phyloP scores from a whole-genome alignment of 2,888 invertebrate genomes.

The Embidobia sp. region DNA sequence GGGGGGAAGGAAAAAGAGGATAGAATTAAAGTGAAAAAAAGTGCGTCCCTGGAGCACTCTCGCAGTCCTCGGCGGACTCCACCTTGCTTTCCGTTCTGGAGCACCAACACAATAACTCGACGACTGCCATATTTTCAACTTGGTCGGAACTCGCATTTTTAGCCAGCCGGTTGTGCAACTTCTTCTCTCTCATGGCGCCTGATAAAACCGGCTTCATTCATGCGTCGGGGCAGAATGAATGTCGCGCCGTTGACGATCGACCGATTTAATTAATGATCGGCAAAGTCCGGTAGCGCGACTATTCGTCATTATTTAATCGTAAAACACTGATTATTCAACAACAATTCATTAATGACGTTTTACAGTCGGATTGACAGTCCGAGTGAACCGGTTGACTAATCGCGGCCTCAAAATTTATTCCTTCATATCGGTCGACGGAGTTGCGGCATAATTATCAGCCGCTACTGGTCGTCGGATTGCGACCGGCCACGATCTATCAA shows the following conservation, averaged over 20 bases:
- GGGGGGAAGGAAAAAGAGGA: conserved; percentile 5
- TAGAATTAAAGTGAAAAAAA: conserved; percentile 34
- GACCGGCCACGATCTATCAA: conserved; percentile 13
- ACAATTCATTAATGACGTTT: conserved; percentile 56
- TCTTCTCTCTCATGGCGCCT: conserved; percentile 65
- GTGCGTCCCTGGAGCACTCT: conserved; percentile 63
- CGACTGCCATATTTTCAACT: conserved; percentile 59
- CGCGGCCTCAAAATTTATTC: conserved; percentile 18
- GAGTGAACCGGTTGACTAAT: conserved; percentile 36
- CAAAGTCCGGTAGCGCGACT: conserved; percentile 63
- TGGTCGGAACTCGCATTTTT: conserved; percentile 61
- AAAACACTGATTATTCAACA: conserved; percentile 61
- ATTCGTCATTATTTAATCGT: conserved; percentile 62
- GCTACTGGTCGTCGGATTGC: conserved; percentile 14
- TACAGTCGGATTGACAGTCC: conserved; percentile 28
- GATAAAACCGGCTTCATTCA: conserved; percentile 67
- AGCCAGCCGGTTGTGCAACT: conserved; percentile 64
- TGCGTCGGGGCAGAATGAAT: conserved; percentile 59
- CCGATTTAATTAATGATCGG: conserved; percentile 63
- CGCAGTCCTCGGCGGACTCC: conserved; percentile 31
- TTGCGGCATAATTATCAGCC: conserved; percentile 4
- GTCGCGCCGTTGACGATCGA: conserved; percentile 58
- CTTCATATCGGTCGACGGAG: conserved; percentile 18
- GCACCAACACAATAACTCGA: conserved; percentile 58
- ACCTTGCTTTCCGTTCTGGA: conserved; percentile 63